These are phyloP conservation scores for Agrilus planipennis DNA, from an alignment of 1,140 invertebrate genomes.

Conservation along the genomic window DNA sequence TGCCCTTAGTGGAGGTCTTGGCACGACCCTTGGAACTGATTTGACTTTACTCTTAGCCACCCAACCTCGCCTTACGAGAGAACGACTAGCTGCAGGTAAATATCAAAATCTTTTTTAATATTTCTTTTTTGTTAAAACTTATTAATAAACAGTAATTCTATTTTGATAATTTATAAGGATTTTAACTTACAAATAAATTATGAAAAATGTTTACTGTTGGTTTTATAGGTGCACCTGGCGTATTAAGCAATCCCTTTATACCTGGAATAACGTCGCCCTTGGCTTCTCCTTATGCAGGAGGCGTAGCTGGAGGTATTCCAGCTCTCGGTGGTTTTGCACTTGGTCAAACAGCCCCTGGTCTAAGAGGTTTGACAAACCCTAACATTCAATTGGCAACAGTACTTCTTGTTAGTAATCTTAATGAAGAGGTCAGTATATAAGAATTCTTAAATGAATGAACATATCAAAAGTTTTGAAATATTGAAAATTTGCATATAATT, in stretches of 20 bases:
- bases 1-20: conserved; percentile 46
- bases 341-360: conserved; percentile 51
- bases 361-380: conserved; percentile 49
- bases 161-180: background rate
- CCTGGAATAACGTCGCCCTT: conserved; percentile 56
- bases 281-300: conserved; percentile 53
- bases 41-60: conserved; percentile 39
- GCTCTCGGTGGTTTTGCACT: conserved; percentile 62
- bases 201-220: conserved; percentile 26
- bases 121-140: background rate
- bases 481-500: background rate
- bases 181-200: background rate
- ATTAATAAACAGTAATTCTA: background rate
- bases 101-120: background rate
- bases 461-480: background rate
- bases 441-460: background rate
- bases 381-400: conserved; percentile 61
- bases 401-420: conserved; percentile 78
- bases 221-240: conserved; percentile 58
- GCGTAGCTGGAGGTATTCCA: conserved; percentile 56
- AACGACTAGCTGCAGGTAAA: conserved; percentile 33
- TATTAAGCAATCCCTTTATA: conserved; percentile 75
- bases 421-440: conserved; percentile 68
- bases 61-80: conserved; percentile 32
- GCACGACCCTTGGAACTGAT: conserved; percentile 40